Base-by-base conservation (phyloP, 2,888 invertebrate species). In the Rutpela maculata region DNA sequence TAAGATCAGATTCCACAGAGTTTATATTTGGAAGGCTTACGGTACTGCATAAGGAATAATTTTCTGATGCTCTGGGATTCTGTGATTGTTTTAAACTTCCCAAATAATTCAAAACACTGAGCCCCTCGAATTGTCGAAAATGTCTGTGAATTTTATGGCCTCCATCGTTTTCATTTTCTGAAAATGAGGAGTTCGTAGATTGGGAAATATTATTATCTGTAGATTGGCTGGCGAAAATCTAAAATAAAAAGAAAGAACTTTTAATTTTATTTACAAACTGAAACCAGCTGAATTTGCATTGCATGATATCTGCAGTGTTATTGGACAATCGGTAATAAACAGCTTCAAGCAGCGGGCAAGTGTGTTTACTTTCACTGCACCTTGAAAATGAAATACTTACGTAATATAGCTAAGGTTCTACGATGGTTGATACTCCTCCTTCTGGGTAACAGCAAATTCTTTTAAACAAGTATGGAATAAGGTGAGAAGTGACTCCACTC, bases 1-100 rank as follows among this genome's bases (percentile, higher is more conserved):
- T 59, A n/a, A 11, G 77, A 11, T 78, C 81, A 26, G 77, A 77
- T 62, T 82, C 79, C 1, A 78, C 9, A n/a, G 78, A 56, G 12
- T 78, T 73, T 22, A 85, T 79, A 67, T 85, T 82, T 2, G 84
- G 84, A 12, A 85, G 78, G 71, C 84, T 84, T 18, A 80, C 65
- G n/a, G 84, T 80, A 35, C 81, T 80, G 55, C 62, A 65, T 22
- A 83, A 15, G 2, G 78, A 78, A 62, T 63, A 80, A 22, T 55
- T 10, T 31, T 80, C 75, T 11, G 56, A 22, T n/a, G 18, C 57
- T 11, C 62, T 63, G 6, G 55, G 38, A 0, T 31, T 74, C 5
- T 71, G 69, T 2, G 83, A 80, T 59, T 81, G 59, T 65, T 80
- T 78, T 10, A 84, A 63, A 69, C 78, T 78, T 19, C 77, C 77